Evolutionary conservation across 2,888 invertebrate genomes (phyloP), one percentile per base, ranked within the genome.

Genomic region (Alsophila aescularia): DNA sequence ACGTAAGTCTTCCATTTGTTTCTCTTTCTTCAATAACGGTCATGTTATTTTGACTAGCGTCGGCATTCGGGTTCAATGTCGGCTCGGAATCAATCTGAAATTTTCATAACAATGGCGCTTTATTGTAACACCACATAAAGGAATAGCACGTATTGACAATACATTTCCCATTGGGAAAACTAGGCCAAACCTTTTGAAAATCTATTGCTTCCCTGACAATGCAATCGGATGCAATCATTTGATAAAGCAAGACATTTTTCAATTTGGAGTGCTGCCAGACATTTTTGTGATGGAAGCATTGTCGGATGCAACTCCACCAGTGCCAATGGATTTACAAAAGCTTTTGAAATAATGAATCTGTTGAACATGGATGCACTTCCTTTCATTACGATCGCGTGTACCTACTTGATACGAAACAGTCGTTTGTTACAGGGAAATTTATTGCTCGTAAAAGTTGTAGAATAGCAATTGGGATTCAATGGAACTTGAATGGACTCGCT

Each of bases 131-230:
- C 70, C 62, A 69, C 62, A 81, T 78, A 83, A 83, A 79, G 73
- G 72, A 51, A 66, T 53, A 59, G 62, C 64, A 59, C 45, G 53
- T 62, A 70, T 73, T 72, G 64, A 75, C 79, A 81, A 82, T 82
- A 69, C 67, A 71, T 72, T 72, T 67, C 70, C 77, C 70, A 74
- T 78, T 75, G 70, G 71, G 70, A 75, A 70, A 87, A 77, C 79
- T 85, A 74, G 89, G 90, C 85, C 86, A 81, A 64, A 77, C 74
- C 75, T 78, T 80, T 81, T 82, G 67, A 75, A 84, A 82, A 79
- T 67, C 72, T 62, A 72, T 74, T 64, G 71, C 72, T 79, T 77
- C 70, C 64, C 13, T 72, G 69, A 82, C 81, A 81, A 79, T 79
- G n/a, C n/a, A n/a, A n/a, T n/a, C n/a, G 64, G 78, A 73, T 76